Percentiles rank a stretch among this genome's conserved stretches.
These are phyloP conservation scores for Bhutanitis thaidina DNA, from an alignment of 2,888 invertebrate genomes.

Conservation along the genomic window DNA sequence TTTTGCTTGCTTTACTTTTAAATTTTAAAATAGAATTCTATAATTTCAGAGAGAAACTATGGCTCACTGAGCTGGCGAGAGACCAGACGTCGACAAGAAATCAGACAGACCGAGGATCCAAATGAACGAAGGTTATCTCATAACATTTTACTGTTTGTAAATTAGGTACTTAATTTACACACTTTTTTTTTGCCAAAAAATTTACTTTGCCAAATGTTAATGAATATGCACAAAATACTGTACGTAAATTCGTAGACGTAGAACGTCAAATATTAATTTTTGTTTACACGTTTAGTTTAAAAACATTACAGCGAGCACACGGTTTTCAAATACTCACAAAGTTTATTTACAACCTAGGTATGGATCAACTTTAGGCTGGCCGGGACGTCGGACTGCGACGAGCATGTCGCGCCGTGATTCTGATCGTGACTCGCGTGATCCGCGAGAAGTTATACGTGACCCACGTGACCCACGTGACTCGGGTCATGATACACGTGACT, in stretches of 20 bases:
- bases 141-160: not conserved
- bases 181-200: too few species aligned
- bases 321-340: too few species aligned
- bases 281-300: too few species aligned
- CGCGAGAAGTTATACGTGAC: conserved; percentile 24
- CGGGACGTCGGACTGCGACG: conserved; percentile 42
- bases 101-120: conserved; percentile 82
- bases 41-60: conserved; percentile 64
- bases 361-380: conserved; percentile 63
- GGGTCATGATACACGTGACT: conserved; percentile 26
- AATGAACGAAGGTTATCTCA: conserved; percentile 48
- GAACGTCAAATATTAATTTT: too few species aligned
- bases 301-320: too few species aligned
- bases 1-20: too few species aligned
- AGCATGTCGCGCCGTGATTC: conserved; percentile 36
- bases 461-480: conserved; percentile 42
- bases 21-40: too few species aligned
- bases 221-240: too few species aligned
- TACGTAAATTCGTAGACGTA: too few species aligned
- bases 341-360: conserved; percentile 36
- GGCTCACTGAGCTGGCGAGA: conserved; percentile 74
- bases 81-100: conserved; percentile 73
- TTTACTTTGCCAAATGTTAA: too few species aligned
- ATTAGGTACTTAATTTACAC: too few species aligned
- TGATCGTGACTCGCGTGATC: conserved; percentile 37